Evolutionary conservation across 2,113 vertebrate genomes (phyloP), one percentile per base, ranked within the genome.

Genomic region (Notothenia coriiceps): DNA sequence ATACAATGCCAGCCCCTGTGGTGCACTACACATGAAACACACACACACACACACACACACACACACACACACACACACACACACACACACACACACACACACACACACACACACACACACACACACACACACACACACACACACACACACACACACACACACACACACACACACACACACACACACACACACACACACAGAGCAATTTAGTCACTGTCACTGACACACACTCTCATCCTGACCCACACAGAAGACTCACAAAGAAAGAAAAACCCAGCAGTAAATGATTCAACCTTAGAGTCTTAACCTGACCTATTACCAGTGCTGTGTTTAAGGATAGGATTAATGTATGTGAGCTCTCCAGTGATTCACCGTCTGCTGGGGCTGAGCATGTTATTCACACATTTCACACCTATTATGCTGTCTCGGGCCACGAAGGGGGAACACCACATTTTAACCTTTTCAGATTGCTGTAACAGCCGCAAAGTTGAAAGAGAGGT

Each of bases 331-430:
- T 86, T 60, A 76, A 85, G 76, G 76, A 65, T 70, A 62, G 64
- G 59, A 70, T 51, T 76, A 46, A 68, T 86, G 75, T 47, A 77
- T 79, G 62, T 83, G 85, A 85, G 67, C 49, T 85, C 87, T 90
- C 77, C 81, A 83, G 77, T 92, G 88, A 93, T 79, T 92, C 89
- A 90, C 78, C 70, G 74, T 85, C 79, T 88, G 47, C 6, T 74
- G 65, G 82, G 66, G 64, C 71, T 43, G 57, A 69, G 57, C 15
- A 77, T 74, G 20, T 44, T 47, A 50, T 46, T 54, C 60, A 72
- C 56, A 33, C n/a, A 33, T 79, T 74, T 79, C 29, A 57, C 18
- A 22, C 33, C 51, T 60, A 61, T 66, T 83, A n/a, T 46, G 55
- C 60, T 46, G 29, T 79, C 56, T 83, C 56, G 57, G 15, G 50